Evolutionary conservation across 2,113 vertebrate species (phyloP).

Genomic region (Galbula dea): DNA sequence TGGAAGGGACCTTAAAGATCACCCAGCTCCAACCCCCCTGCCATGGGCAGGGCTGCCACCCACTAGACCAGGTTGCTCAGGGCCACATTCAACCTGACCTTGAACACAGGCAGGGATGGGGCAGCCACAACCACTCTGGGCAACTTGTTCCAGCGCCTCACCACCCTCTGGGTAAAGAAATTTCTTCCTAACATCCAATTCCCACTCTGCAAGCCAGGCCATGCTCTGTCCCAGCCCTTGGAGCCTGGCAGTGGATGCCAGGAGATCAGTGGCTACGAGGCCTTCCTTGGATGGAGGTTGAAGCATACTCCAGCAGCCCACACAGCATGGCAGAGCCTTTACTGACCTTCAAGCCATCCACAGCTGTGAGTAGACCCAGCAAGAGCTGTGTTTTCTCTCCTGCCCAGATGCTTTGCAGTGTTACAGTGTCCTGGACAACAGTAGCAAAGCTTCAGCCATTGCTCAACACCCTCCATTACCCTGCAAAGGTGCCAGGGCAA

Average conservation of each 20-base stretch:
- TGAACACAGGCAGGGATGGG: too few species aligned
- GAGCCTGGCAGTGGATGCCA: neutral
- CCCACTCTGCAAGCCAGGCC: neutral
- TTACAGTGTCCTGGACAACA: accelerated
- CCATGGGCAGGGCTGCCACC: too few species aligned
- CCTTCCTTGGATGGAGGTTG: accelerated
- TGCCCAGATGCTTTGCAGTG: neutral
- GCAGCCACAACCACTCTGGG: too few species aligned
- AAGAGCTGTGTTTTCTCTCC: neutral
- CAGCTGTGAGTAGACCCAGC: accelerated
- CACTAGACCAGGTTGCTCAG: too few species aligned
- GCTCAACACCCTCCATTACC: neutral
- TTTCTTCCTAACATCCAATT: too few species aligned
- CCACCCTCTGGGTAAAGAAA: too few species aligned
- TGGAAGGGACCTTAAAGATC: too few species aligned
- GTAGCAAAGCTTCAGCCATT: neutral
- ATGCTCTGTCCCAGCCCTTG: neutral
- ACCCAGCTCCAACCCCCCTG: too few species aligned
- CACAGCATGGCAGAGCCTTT: neutral
- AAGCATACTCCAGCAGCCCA: neutral
- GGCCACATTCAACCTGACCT: too few species aligned
- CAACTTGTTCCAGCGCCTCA: too few species aligned
- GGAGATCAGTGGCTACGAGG: accelerated
- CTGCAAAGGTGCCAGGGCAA: neutral
- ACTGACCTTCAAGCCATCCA: neutral